Conservation (phyloP, 2,797 vertebrate genomes). For the Chaenodraco wilsoni region DNA sequence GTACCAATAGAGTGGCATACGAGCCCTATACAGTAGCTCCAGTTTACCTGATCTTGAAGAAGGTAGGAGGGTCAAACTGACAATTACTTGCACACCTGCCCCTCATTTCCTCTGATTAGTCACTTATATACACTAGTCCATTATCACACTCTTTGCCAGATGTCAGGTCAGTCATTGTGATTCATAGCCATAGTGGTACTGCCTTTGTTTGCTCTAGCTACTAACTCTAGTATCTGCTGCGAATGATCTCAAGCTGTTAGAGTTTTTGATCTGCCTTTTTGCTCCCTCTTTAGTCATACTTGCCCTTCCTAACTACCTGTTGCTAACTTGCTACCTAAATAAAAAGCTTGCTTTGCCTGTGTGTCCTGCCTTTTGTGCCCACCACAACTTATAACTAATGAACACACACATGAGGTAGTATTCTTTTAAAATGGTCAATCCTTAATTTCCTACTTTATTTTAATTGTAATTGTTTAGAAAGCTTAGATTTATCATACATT, state of each 20-base stretch:
- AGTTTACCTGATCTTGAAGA: not conserved
- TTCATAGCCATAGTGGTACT: not conserved
- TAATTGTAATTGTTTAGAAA: too few species aligned
- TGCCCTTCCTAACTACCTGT: not conserved
- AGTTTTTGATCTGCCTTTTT: not conserved
- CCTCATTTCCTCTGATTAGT: slow-evolving; percentile 7
- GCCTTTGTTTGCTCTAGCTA: not conserved
- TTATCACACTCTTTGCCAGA: not conserved
- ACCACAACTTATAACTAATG: not conserved
- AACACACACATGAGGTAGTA: not conserved
- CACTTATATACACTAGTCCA: not conserved
- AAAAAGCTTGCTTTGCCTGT: not conserved
- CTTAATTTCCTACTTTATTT: not conserved
- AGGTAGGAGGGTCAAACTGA: too few species aligned
- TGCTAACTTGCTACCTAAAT: not conserved
- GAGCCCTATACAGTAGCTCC: not conserved
- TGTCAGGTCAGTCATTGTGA: not conserved
- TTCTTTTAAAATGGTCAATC: not conserved
- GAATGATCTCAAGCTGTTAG: not conserved
- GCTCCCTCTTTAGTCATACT: not conserved
- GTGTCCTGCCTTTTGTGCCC: not conserved
- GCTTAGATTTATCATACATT: too few species aligned
- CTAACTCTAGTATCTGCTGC: not conserved
- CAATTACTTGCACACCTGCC: slow-evolving; percentile 6
- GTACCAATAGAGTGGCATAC: not conserved